A percentile compares a stretch with the other conserved stretches of the same genome.
phyloP scores from a whole-genome alignment of 2,113 vertebrate genomes.

The Tragelaphus imberbis region DNA sequence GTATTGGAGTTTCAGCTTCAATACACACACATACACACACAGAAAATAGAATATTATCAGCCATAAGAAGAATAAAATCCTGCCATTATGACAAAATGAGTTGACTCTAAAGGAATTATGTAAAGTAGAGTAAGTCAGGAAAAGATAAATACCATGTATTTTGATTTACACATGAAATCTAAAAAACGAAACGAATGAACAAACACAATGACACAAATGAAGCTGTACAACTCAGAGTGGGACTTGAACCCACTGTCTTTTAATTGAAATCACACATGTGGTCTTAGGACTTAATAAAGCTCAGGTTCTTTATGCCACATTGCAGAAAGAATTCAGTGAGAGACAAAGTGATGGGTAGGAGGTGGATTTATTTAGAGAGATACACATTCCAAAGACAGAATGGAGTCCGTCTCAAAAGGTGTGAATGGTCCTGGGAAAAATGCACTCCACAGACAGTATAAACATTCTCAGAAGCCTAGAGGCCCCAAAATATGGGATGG shows the following conservation, averaged over 20 bases:
- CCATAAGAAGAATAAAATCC: background rate
- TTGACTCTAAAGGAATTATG: background rate
- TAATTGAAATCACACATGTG: background rate
- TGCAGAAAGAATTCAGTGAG: background rate
- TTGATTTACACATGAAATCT: background rate
- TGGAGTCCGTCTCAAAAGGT: background rate
- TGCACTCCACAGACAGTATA: background rate
- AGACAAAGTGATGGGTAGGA: background rate
- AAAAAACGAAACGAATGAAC: background rate
- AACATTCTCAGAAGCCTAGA: background rate
- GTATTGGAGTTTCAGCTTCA: background rate
- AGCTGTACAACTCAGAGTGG: background rate
- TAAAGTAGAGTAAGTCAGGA: background rate
- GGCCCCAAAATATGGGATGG: background rate
- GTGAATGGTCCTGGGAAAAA: background rate
- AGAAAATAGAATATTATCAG: background rate
- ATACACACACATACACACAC: background rate
- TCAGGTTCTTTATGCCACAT: background rate
- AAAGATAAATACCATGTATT: background rate
- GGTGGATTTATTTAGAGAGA: background rate
- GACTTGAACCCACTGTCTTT: background rate
- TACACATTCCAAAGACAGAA: background rate
- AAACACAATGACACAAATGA: background rate
- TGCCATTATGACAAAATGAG: background rate
- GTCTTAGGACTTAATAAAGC: background rate